Evolutionary conservation across 2,113 vertebrate genomes (phyloP).

Genomic region (Spea bombifrons): DNA sequence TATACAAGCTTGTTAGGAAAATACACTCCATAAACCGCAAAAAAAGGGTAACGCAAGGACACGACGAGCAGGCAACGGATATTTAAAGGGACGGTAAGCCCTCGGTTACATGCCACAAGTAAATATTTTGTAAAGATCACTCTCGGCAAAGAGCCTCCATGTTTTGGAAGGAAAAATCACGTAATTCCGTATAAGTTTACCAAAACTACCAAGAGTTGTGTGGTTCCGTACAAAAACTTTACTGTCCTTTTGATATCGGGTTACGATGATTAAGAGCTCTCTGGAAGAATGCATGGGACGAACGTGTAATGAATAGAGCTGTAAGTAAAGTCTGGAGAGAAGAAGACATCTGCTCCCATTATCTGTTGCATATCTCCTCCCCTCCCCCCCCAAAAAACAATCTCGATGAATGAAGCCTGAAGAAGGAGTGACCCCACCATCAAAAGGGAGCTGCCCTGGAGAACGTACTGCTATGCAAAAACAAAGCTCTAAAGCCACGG

Average conservation of each 20-base stretch:
- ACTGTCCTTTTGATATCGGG: not conserved
- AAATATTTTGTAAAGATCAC: too few species aligned
- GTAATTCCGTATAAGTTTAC: too few species aligned
- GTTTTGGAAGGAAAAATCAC: too few species aligned
- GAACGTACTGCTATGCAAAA: not conserved
- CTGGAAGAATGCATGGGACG: conserved; percentile 46
- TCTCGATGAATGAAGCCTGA: conserved; percentile 54
- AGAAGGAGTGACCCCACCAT: conserved; percentile 55
- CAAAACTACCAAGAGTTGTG: too few species aligned
- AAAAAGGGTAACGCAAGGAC: conserved; percentile 29
- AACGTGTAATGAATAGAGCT: conserved; percentile 8
- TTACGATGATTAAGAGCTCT: not conserved
- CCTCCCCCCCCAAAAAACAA: conserved; percentile 44
- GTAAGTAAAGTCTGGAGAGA: conserved; percentile 46
- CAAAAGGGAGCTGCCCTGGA: conserved; percentile 9
- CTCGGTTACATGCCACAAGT: too few species aligned
- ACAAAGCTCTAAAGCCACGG: conserved; percentile 20
- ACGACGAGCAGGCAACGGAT: not conserved
- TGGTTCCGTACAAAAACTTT: too few species aligned
- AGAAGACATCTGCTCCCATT: conserved; percentile 58
- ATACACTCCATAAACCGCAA: not conserved
- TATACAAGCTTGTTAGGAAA: conserved; percentile 18
- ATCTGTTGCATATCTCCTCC: conserved; percentile 53
- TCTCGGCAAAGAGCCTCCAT: too few species aligned
- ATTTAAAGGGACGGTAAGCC: not conserved